phyloP scores from a whole-genome alignment of 1,140 invertebrate genomes.

The Copidosoma floridanum region DNA sequence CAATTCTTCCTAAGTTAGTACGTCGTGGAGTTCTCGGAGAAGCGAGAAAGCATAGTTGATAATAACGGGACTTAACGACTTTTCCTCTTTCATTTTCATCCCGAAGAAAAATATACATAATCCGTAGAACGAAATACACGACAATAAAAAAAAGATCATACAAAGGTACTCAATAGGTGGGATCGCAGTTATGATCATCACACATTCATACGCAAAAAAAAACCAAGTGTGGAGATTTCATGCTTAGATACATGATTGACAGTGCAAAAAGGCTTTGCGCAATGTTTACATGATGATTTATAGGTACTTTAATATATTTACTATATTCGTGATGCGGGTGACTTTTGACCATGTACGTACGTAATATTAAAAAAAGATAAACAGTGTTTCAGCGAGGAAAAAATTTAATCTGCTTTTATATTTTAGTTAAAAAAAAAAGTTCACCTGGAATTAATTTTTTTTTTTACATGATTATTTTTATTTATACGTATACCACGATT shows the following conservation, averaged over 20 bases:
- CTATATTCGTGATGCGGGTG: constrained; percentile 1
- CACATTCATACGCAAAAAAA: constrained; percentile 11
- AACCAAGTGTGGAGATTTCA: neutral
- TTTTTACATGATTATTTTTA: neutral
- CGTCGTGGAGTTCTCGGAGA: constrained; percentile 51
- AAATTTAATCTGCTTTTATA: too few relatives aligned
- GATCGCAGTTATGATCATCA: constrained; percentile 7
- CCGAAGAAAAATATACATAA: constrained; percentile 18
- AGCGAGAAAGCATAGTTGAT: constrained; percentile 44
- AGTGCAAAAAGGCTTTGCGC: constrained; percentile 22
- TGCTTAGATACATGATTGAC: constrained; percentile 5
- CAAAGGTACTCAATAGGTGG: too few relatives aligned
- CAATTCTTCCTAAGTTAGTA: constrained; percentile 56
- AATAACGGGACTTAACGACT: constrained; percentile 25
- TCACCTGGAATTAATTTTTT: too few relatives aligned
- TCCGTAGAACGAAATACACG: neutral
- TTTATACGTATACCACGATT: neutral
- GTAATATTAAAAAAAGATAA: neutral
- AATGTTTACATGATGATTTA: constrained; percentile 14
- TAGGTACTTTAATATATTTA: too few relatives aligned
- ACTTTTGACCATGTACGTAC: neutral
- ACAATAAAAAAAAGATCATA: neutral
- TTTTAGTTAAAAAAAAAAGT: too few relatives aligned
- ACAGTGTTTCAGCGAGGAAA: constrained; percentile 19
- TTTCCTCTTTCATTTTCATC: constrained; percentile 18